phyloP scores from a whole-genome alignment of 1,140 invertebrate genomes.

The Plodia interpunctella region DNA sequence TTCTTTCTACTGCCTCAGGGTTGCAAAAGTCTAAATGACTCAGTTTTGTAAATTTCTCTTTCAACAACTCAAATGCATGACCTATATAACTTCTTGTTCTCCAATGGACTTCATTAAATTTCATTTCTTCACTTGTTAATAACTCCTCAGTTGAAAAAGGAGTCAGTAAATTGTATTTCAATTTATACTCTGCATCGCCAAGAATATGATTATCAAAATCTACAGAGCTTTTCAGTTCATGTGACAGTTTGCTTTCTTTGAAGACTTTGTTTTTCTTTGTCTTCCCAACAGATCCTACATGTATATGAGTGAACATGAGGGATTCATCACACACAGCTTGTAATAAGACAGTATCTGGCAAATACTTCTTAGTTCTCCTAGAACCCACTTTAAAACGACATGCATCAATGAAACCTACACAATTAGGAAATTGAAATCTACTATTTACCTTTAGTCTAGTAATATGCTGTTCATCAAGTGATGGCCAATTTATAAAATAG shows the following conservation, averaged over 20 bases:
- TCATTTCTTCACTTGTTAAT: slow-evolving; percentile 61
- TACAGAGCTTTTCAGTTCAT: slow-evolving; percentile 55
- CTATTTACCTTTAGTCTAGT: slow-evolving; percentile 65
- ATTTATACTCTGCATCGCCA: slow-evolving; percentile 57
- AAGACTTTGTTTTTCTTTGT: slow-evolving; percentile 56
- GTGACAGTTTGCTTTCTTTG: slow-evolving; percentile 48
- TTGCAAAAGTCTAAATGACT: slow-evolving; percentile 55
- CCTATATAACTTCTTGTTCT: slow-evolving; percentile 54
- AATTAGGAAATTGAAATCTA: slow-evolving; percentile 62
- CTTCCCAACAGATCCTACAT: slow-evolving; percentile 49
- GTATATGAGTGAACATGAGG: slow-evolving; percentile 58
- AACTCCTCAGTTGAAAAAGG: slow-evolving; percentile 59
- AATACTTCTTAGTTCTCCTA: slow-evolving; percentile 39
- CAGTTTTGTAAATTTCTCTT: slow-evolving; percentile 55
- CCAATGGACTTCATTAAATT: slow-evolving; percentile 65
- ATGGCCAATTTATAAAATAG: slow-evolving; percentile 64
- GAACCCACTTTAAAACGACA: slow-evolving; percentile 54
- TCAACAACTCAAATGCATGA: slow-evolving; percentile 59
- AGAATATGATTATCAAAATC: slow-evolving; percentile 66
- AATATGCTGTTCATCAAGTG: slow-evolving; percentile 59
- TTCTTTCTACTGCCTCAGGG: slow-evolving; percentile 37
- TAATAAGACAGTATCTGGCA: slow-evolving; percentile 48
- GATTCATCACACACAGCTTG: slow-evolving; percentile 70
- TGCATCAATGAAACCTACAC: slow-evolving; percentile 67
- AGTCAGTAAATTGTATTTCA: slow-evolving; percentile 58